Evolutionary conservation across 2,797 vertebrate genomes (phyloP).

Genomic region (Erethizon dorsatum): DNA sequence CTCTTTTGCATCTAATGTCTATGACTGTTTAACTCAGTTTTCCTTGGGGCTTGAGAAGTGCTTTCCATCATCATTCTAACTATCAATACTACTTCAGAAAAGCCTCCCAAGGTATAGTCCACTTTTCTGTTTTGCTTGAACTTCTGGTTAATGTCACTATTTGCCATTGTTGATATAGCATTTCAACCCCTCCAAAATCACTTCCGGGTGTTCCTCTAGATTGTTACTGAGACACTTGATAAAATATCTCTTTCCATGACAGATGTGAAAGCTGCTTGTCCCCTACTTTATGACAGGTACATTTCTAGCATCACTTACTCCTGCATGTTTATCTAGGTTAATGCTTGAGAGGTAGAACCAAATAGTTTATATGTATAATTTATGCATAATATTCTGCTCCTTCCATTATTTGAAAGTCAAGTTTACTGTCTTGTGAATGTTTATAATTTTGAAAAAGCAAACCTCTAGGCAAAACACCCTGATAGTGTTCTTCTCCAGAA

Average conservation of each 20-base stretch:
- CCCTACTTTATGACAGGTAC: slow-evolving; percentile 79
- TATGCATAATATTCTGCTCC: slow-evolving; percentile 60
- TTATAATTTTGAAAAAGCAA: slow-evolving; percentile 82
- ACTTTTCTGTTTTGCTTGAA: slow-evolving; percentile 68
- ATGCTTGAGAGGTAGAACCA: slow-evolving; percentile 74
- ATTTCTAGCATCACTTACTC: slow-evolving; percentile 68
- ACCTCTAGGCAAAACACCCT: slow-evolving; percentile 73
- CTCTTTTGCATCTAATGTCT: slow-evolving; percentile 63
- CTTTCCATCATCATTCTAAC: slow-evolving; percentile 78
- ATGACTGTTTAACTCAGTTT: slow-evolving; percentile 76
- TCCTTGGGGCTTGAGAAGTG: slow-evolving; percentile 79
- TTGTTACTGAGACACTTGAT: slow-evolving; percentile 26
- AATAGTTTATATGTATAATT: slow-evolving; percentile 81
- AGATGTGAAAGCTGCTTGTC: slow-evolving; percentile 76
- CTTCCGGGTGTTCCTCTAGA: slow-evolving; percentile 60
- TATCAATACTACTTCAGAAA: slow-evolving; percentile 76
- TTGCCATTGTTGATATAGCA: slow-evolving; percentile 77
- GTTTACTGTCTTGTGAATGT: slow-evolving; percentile 79
- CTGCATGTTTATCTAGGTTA: slow-evolving; percentile 87
- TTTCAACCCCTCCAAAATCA: background rate
- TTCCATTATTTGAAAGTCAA: slow-evolving; percentile 83
- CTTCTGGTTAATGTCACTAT: slow-evolving; percentile 81
- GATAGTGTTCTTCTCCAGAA: slow-evolving; percentile 66
- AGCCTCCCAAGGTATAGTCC: slow-evolving; percentile 69
- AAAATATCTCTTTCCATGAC: slow-evolving; percentile 71